phyloP scores from a whole-genome alignment of 2,797 vertebrate species.

The Echiichthys vipera region DNA sequence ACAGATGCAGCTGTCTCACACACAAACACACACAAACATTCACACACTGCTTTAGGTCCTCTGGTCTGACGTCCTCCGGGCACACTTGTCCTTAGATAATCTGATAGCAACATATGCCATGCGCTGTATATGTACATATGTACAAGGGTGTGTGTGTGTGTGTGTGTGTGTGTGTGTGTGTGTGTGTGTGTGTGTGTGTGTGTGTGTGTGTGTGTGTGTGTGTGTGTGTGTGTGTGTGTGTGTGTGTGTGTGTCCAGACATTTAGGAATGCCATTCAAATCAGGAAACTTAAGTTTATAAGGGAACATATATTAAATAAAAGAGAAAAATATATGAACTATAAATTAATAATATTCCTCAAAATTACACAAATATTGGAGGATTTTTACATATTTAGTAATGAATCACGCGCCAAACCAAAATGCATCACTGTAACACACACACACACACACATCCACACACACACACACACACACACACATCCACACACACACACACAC shows the following conservation, averaged over 20 bases:
- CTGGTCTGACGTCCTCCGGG: conserved; percentile 9
- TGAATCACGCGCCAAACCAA: background rate
- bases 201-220: conserved; percentile 8
- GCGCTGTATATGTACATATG: background rate
- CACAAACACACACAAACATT: conserved; percentile 6
- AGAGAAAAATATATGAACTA: too few relatives aligned
- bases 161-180: too few relatives aligned
- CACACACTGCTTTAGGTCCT: conserved; percentile 1
- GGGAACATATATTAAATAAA: background rate
- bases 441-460: too few relatives aligned
- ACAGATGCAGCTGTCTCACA: conserved; percentile 50
- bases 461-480: too few relatives aligned
- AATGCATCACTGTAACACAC: too few relatives aligned
- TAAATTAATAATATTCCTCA: too few relatives aligned
- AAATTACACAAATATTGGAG: background rate
- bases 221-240: conserved; percentile 8
- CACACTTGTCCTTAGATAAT: conserved; percentile 40
- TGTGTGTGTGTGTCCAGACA: background rate
- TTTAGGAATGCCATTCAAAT: background rate
- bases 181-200: background rate
- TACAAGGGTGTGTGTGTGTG: too few relatives aligned
- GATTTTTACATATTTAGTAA: background rate
- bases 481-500: too few relatives aligned
- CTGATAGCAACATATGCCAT: background rate
- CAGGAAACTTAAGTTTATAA: background rate